These are phyloP conservation scores for Brevipalpus yothersi DNA, from an alignment of 1,140 invertebrate species.

Conservation along the genomic window DNA sequence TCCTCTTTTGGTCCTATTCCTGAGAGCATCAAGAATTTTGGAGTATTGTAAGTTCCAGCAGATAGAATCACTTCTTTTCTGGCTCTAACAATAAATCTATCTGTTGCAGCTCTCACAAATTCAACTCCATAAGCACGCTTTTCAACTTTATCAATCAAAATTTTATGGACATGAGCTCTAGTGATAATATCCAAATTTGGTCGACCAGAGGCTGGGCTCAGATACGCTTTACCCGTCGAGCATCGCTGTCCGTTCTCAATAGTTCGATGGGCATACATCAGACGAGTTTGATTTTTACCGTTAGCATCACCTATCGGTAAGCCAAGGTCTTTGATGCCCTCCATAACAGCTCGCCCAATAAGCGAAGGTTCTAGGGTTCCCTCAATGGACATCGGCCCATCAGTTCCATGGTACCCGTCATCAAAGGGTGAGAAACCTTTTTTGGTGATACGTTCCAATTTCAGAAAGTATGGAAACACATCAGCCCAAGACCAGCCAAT, in stretches of 20 bases:
- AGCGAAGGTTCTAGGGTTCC: background rate
- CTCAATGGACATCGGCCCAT: background rate
- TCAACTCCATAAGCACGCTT: background rate
- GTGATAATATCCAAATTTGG: background rate
- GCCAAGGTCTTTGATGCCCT: background rate
- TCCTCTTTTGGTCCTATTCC: constrained; percentile 42
- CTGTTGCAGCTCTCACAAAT: constrained; percentile 5
- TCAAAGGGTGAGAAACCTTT: constrained; percentile 15
- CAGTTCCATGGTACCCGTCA: background rate
- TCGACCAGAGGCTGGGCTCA: background rate
- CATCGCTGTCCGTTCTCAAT: background rate
- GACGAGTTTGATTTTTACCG: background rate
- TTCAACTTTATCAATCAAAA: constrained; percentile 11
- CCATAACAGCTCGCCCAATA: background rate
- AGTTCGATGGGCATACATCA: background rate
- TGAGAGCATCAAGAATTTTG: constrained; percentile 69
- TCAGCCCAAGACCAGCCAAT: constrained; percentile 71
- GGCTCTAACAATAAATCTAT: constrained; percentile 31
- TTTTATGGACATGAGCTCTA: background rate
- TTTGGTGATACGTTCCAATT: constrained; percentile 42
- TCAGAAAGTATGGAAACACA: constrained; percentile 57
- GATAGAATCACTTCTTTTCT: constrained; percentile 62
- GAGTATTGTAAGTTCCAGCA: constrained; percentile 62
- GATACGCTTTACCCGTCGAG: background rate
- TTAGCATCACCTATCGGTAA: background rate